Evolutionary conservation across 2,888 invertebrate genomes (phyloP), one percentile per base, ranked within the genome.

Genomic region (Napeogenes inachia): DNA sequence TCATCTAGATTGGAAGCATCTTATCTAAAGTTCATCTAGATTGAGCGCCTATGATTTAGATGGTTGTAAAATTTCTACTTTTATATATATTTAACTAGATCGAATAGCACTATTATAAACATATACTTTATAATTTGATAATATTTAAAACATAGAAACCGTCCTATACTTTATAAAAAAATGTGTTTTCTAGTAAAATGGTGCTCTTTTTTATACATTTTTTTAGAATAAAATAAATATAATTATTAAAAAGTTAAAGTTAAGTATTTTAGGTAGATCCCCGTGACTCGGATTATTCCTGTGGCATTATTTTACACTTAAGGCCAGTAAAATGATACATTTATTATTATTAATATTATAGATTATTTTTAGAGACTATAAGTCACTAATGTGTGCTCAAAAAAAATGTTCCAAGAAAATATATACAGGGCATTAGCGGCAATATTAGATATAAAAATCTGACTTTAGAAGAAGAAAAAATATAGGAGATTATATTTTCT

Each of bases 351-450:
- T 21, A 21, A 1, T 65, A 57, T 55, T 62, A 32, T 58, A 56
- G 32, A 55, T 12, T 61, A 56, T 13, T 13, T 46, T 59, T 38
- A 46, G 58, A 42, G 45, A 59, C 30, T 56, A 46, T 62, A 54
- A 56, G 47, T 60, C 55, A 57, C 45, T 55, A 59, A 54, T 60
- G 45, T 62, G 71, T 70, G 75, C 74, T 75, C 73, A 75, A 76
- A 74, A 68, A 70, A 60, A 12, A 62, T 65, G 73, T 72, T 73
- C 71, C 72, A 73, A 69, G 65, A 72, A 13, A 61, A 63, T 65
- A 69, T 61, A 71, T 75, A 81, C 81, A 81, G 82, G 84, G 84
- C 80, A 72, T 65, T 71, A 74, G 80, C 80, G 79, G 85, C 85
- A 86, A 86, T 86, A 86, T 75, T 85, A 85, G 83, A 62, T 64